These are phyloP conservation scores for Miniopterus natalensis DNA, from an alignment of 2,113 vertebrate species.

Conservation along the genomic window DNA sequence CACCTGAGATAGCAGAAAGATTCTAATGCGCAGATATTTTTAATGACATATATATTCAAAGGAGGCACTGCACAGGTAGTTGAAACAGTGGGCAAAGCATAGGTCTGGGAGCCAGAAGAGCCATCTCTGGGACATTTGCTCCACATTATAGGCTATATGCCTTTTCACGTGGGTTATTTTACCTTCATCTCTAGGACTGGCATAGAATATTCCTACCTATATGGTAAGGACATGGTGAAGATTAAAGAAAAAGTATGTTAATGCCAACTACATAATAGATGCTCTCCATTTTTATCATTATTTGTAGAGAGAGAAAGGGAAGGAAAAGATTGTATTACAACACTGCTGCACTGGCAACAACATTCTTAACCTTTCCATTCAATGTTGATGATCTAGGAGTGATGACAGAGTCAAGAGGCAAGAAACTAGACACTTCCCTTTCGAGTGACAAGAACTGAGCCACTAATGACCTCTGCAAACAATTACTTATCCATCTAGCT, in stretches of 20 bases:
- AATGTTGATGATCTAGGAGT: neutral
- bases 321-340: neutral
- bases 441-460: neutral
- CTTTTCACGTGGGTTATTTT: neutral
- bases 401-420: neutral
- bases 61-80: neutral
- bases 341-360: neutral
- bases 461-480: slow-evolving; percentile 31
- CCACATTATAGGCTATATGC: neutral
- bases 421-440: slow-evolving; percentile 1
- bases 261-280: neutral
- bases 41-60: neutral
- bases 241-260: neutral
- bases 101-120: neutral
- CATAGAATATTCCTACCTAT: neutral
- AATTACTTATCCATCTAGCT: neutral
- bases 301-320: neutral
- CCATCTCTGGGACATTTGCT: neutral
- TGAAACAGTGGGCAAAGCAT: neutral
- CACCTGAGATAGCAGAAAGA: neutral
- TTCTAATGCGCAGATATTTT: neutral
- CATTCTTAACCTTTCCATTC: neutral
- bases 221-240: neutral
- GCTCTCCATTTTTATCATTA: neutral
- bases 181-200: neutral